Evolutionary conservation across 1,140 invertebrate genomes (phyloP).

Genomic region (Drosophila truncata): DNA sequence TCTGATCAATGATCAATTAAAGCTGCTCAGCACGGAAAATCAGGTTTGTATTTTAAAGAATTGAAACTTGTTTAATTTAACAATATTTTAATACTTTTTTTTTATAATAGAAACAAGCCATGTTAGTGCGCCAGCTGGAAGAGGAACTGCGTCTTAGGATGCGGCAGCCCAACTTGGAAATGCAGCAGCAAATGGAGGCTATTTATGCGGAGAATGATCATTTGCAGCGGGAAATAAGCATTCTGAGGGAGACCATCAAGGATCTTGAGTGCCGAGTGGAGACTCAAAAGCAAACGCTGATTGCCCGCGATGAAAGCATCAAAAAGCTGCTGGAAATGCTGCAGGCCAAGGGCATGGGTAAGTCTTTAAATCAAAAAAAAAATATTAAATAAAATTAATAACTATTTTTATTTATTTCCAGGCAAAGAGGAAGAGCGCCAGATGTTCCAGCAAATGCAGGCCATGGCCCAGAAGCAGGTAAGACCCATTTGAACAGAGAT

Average conservation of each 20-base stretch:
- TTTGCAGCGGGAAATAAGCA: slow-evolving; percentile 96
- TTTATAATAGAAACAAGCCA: slow-evolving; percentile 96
- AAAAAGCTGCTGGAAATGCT: slow-evolving; percentile 99
- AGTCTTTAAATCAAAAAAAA: slow-evolving; percentile 79
- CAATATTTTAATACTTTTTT: too few species aligned
- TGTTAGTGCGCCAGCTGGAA: slow-evolving; percentile 96
- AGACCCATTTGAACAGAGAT: slow-evolving; percentile 85
- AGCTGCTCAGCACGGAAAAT: slow-evolving; percentile 98
- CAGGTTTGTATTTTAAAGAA: too few species aligned
- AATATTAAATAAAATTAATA: background rate
- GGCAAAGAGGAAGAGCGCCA: slow-evolving; percentile 97
- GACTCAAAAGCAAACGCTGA: slow-evolving; percentile 98
- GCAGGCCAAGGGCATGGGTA: slow-evolving; percentile 98
- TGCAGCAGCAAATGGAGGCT: slow-evolving; percentile 96
- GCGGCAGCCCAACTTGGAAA: slow-evolving; percentile 94
- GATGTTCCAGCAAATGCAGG: slow-evolving; percentile 98
- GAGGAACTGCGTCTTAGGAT: slow-evolving; percentile 94
- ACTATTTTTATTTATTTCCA: slow-evolving; percentile 79
- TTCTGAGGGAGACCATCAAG: slow-evolving; percentile 97
- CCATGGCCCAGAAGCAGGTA: slow-evolving; percentile 98
- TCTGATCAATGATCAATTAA: slow-evolving; percentile 98
- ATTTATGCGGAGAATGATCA: slow-evolving; percentile 98
- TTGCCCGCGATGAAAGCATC: slow-evolving; percentile 98
- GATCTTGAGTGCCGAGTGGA: slow-evolving; percentile 98
- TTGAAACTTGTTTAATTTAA: too few species aligned